Conservation (phyloP, 2,888 invertebrate species). For the Drosophila kokeensis region DNA sequence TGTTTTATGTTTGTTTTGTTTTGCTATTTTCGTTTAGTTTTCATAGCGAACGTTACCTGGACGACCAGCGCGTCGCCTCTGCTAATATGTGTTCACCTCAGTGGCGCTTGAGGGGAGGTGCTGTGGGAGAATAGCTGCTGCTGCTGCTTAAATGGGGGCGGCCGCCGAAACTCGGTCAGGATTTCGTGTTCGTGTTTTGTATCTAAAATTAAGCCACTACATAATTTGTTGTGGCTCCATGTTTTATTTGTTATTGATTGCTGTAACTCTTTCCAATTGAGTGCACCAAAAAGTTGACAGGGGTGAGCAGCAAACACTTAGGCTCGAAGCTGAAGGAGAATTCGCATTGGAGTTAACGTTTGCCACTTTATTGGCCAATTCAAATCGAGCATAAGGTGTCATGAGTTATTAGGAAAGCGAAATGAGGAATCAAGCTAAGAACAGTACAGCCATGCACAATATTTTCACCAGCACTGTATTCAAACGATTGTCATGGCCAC, state of each 20-base stretch:
- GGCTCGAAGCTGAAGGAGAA: conserved; percentile 1
- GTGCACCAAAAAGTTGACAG: conserved; percentile 21
- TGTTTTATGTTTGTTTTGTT: conserved; percentile 53
- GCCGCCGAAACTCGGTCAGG: conserved; percentile 70
- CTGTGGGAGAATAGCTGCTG: conserved; percentile 8
- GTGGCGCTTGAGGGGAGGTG: not conserved
- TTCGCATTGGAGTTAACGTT: conserved; percentile 13
- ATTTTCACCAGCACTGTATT: conserved; percentile 49
- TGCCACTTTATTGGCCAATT: conserved; percentile 25
- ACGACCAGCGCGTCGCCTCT: conserved; percentile 53
- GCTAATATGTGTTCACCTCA: conserved; percentile 60
- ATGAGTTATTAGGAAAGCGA: not conserved
- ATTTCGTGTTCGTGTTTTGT: conserved; percentile 56
- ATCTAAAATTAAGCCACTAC: conserved; percentile 72
- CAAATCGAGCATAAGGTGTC: conserved; percentile 4
- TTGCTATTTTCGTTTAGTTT: conserved; percentile 77
- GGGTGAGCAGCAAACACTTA: not conserved
- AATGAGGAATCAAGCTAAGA: not conserved
- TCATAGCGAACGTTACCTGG: conserved; percentile 79
- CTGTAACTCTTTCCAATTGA: conserved; percentile 51
- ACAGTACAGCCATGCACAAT: conserved; percentile 23
- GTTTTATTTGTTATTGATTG: conserved; percentile 72
- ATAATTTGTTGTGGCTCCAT: conserved; percentile 58
- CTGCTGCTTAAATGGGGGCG: conserved; percentile 9
- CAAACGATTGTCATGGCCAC: conserved; percentile 30